Percentiles rank a stretch among this genome's conserved stretches.
Evolutionary conservation across 2,113 vertebrate species (phyloP).

Genomic region (Ptilorrhoa leucosticta): DNA sequence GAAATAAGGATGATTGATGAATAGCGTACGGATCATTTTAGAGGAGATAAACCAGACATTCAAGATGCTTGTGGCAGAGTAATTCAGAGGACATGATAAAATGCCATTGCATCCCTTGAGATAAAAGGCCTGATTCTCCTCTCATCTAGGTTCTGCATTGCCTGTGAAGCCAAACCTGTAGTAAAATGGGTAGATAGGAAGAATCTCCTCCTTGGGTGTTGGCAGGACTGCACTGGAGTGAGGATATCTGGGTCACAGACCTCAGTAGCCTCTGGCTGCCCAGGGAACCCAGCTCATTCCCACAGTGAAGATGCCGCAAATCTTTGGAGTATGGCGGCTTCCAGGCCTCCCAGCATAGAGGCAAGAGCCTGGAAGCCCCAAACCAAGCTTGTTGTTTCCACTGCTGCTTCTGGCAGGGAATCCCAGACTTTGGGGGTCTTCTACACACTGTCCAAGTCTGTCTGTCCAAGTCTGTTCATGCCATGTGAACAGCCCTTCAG

Average conservation of each 20-base stretch:
- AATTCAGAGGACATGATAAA: background rate
- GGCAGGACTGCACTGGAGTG: background rate
- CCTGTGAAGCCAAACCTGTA: background rate
- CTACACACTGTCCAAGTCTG: background rate
- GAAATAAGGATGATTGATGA: slow-evolving; percentile 2
- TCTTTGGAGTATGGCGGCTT: background rate
- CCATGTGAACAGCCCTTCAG: background rate
- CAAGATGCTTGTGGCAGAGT: background rate
- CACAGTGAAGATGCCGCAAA: background rate
- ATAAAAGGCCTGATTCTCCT: background rate
- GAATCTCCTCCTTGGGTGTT: background rate
- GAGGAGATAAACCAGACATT: slow-evolving; percentile 11
- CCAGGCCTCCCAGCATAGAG: background rate
- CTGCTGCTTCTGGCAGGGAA: background rate
- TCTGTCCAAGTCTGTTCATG: background rate
- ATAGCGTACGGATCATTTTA: background rate
- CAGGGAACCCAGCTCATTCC: background rate
- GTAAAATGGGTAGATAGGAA: background rate
- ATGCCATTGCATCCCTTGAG: background rate
- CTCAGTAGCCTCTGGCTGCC: background rate
- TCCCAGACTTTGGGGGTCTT: background rate
- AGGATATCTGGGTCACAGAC: background rate
- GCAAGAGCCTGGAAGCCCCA: background rate
- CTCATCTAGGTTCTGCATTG: background rate
- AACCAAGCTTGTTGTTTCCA: background rate